These are phyloP conservation scores for Volucella zonaria DNA, from an alignment of 2,888 invertebrate species.

Conservation along the genomic window DNA sequence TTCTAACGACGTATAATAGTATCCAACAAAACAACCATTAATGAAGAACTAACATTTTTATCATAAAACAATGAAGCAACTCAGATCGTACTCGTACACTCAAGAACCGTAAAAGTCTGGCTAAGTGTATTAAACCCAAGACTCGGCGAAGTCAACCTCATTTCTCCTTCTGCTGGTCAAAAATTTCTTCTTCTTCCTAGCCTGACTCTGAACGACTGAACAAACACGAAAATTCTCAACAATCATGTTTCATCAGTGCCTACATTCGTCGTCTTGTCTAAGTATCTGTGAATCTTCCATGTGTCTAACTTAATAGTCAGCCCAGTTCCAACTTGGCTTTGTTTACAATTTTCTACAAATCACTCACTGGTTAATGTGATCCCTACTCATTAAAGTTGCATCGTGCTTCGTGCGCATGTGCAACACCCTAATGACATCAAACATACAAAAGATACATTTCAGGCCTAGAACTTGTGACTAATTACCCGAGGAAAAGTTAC, in stretches of 20 bases:
- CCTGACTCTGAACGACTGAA: no score
- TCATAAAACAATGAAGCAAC: conserved; percentile 36
- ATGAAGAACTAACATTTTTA: conserved; percentile 15
- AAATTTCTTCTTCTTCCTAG: no score
- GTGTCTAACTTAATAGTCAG: conserved; percentile 45
- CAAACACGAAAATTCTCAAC: no score
- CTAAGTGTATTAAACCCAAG: conserved; percentile 2
- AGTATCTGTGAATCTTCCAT: background rate
- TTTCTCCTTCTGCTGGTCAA: no score
- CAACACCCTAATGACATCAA: conserved; percentile 63
- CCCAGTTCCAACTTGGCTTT: conserved; percentile 39
- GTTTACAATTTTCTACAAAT: conserved; percentile 45
- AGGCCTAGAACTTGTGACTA: conserved; percentile 28
- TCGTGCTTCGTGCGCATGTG: conserved; percentile 60
- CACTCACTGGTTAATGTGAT: conserved; percentile 31
- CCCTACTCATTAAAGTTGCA: conserved; percentile 16
- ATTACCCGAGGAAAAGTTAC: conserved; percentile 46
- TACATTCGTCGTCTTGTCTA: background rate
- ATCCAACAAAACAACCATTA: conserved; percentile 22
- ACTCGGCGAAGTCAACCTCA: background rate
- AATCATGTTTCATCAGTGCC: no score
- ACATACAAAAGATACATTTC: background rate
- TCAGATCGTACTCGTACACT: conserved; percentile 6
- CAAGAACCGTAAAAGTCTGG: background rate
- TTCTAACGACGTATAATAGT: conserved; percentile 4